A percentile compares a stretch with the other conserved stretches of the same genome.
Conservation (phyloP, 2,113 vertebrate species). For the Calidris pygmaea region DNA sequence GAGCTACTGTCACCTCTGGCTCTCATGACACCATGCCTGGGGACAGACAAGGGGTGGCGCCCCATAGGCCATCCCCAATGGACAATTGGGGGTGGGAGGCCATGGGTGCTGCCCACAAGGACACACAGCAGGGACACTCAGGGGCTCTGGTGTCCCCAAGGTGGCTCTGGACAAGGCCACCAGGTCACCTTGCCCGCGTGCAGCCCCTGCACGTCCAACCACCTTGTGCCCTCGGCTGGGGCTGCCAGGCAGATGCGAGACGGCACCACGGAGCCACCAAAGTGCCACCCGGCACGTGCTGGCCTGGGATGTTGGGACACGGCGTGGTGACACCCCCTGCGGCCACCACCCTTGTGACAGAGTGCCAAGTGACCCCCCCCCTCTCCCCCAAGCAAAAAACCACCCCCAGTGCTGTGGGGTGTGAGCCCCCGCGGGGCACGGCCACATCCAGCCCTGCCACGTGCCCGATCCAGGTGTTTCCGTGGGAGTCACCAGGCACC, state of each 20-base stretch:
- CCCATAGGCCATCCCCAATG: rapidly evolving
- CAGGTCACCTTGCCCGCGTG: rapidly evolving
- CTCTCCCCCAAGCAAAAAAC: background rate
- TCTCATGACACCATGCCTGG: rapidly evolving
- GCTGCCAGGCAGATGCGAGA: background rate
- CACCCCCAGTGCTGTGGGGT: background rate
- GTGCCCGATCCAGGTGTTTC: background rate
- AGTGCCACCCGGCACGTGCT: background rate
- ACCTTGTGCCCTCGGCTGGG: background rate
- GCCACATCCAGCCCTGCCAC: background rate
- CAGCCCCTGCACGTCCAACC: background rate
- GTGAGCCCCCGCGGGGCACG: background rate
- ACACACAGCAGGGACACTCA: background rate
- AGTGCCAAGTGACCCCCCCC: background rate
- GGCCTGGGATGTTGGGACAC: background rate
- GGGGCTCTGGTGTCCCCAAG: background rate
- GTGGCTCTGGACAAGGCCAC: background rate
- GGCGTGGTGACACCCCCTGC: rapidly evolving
- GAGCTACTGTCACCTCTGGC: background rate
- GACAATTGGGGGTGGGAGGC: rapidly evolving
- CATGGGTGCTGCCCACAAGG: background rate
- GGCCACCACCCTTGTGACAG: rapidly evolving
- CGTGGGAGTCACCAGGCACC: background rate
- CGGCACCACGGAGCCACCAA: rapidly evolving
- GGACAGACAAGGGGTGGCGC: background rate